Percentiles rank a stretch among this genome's conserved stretches.
Conservation (phyloP, 2,888 invertebrate species). For the Nudaria mundana region DNA sequence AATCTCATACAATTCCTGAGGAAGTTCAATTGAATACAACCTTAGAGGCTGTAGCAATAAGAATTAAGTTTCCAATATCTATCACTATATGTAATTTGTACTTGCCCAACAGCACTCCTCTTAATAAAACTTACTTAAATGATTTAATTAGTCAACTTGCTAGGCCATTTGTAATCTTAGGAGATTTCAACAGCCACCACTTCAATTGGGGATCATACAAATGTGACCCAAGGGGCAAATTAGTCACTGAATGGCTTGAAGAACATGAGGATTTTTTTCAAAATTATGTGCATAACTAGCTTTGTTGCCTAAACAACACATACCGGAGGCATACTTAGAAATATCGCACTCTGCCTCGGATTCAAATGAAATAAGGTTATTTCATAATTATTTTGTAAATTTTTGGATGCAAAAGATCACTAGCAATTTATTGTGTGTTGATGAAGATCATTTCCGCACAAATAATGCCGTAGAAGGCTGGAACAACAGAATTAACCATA, state of each 20-base stretch:
- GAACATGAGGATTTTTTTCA: neutral
- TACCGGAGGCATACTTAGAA: too few species aligned
- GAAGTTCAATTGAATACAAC: neutral
- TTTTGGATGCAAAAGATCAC: too few species aligned
- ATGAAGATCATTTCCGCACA: too few species aligned
- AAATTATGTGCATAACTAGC: too few species aligned
- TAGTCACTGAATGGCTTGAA: slow-evolving; percentile 1
- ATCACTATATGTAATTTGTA: neutral
- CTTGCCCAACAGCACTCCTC: neutral
- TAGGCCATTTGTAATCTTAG: neutral
- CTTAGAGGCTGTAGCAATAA: neutral
- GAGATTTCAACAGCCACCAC: slow-evolving; percentile 10
- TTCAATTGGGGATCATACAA: slow-evolving; percentile 15
- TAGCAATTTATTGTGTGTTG: too few species aligned
- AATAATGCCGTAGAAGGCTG: too few species aligned
- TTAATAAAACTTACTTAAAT: neutral
- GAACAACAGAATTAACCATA: too few species aligned
- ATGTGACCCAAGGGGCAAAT: slow-evolving; percentile 13
- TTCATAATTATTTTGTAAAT: too few species aligned
- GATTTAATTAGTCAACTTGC: neutral
- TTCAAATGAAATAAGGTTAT: too few species aligned
- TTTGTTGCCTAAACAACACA: too few species aligned
- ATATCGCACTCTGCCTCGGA: too few species aligned
- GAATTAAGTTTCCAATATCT: neutral
- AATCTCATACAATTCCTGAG: neutral